Evolutionary conservation across 1,140 invertebrate genomes (phyloP).

Genomic region (Pseudomyrmex dendroicus): DNA sequence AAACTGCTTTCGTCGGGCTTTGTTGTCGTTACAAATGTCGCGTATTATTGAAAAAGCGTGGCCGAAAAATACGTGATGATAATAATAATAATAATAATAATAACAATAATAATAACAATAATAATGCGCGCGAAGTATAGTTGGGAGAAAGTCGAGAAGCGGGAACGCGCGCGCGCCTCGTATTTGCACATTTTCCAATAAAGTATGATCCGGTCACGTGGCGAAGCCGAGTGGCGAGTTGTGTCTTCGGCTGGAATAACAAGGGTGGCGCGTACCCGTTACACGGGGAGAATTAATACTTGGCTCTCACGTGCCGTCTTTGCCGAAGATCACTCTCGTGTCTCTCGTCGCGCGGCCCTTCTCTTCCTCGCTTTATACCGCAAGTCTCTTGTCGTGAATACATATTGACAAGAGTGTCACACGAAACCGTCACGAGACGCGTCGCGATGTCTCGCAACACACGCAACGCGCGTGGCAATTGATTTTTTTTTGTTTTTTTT

Average conservation of each 20-base stretch:
- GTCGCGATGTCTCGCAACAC: too few species aligned
- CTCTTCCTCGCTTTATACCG: neutral
- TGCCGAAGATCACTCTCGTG: slow-evolving; percentile 40
- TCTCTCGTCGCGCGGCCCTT: neutral
- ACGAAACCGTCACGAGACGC: too few species aligned
- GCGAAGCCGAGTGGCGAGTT: slow-evolving; percentile 73
- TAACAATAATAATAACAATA: too few species aligned
- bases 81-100: neutral
- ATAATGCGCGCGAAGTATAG: neutral
- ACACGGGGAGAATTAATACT: slow-evolving; percentile 79
- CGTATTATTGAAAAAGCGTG: slow-evolving; percentile 26
- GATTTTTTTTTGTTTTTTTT: too few species aligned
- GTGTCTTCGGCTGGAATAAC: slow-evolving; percentile 83
- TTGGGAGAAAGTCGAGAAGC: slow-evolving; percentile 15
- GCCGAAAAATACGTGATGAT: slow-evolving; percentile 43
- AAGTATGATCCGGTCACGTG: slow-evolving; percentile 82
- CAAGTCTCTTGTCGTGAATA: slow-evolving; percentile 4
- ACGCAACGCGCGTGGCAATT: too few species aligned
- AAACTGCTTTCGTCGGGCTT: slow-evolving; percentile 24
- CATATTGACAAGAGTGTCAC: neutral
- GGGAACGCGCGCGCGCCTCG: slow-evolving; percentile 15
- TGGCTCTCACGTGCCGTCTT: slow-evolving; percentile 74
- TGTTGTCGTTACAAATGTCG: slow-evolving; percentile 14
- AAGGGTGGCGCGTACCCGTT: slow-evolving; percentile 71
- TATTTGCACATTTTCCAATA: slow-evolving; percentile 85